These are phyloP conservation scores for Allacma fusca DNA, from an alignment of 2,888 invertebrate genomes.

Conservation along the genomic window DNA sequence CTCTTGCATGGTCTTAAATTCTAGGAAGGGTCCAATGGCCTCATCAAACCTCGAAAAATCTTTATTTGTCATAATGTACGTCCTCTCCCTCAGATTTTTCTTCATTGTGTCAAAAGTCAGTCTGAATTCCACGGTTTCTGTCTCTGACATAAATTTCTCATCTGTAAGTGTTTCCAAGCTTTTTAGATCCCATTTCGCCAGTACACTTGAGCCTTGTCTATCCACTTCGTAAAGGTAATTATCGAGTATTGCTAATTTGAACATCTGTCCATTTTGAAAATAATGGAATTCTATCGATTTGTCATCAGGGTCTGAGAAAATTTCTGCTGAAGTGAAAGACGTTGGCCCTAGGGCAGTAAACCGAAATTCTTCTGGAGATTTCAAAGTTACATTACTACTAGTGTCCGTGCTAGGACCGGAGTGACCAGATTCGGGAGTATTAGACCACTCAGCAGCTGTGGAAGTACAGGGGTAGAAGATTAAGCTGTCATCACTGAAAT, in stretches of 20 bases:
- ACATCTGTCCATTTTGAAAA: constrained; percentile 55
- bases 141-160: constrained; percentile 55
- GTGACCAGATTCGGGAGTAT: neutral
- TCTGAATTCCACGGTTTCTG: constrained; percentile 59
- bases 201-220: constrained; percentile 37
- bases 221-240: constrained; percentile 59
- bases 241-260: constrained; percentile 54
- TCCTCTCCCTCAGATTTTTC: constrained; percentile 56
- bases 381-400: neutral
- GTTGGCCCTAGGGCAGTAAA: constrained; percentile 1
- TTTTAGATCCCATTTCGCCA: constrained; percentile 58
- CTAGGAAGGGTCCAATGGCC: constrained; percentile 55
- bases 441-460: neutral
- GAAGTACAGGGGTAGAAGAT: constrained; percentile 49
- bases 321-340: neutral
- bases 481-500: constrained; percentile 39
- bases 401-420: neutral
- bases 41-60: constrained; percentile 57
- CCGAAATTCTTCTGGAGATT: neutral
- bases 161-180: constrained; percentile 54
- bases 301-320: constrained; percentile 24
- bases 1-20: constrained; percentile 55
- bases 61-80: constrained; percentile 57
- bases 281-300: constrained; percentile 48
- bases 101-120: constrained; percentile 58